Conservation (phyloP, 1,140 invertebrate species). For the Drosophila pseudoobscura region DNA sequence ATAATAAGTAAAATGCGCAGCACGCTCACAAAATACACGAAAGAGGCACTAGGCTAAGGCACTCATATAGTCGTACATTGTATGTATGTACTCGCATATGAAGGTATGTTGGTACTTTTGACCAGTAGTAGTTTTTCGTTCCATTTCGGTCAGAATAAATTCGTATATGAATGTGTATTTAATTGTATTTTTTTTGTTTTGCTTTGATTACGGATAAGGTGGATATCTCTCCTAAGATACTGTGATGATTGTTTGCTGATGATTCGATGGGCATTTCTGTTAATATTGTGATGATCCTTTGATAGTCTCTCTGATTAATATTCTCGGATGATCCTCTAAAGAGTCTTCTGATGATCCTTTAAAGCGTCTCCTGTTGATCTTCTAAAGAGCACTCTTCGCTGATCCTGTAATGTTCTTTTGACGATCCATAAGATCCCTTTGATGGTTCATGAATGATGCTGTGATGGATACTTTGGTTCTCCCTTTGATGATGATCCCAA, state of each 20-base stretch:
- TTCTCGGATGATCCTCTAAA: neutral
- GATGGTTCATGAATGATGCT: too few species aligned
- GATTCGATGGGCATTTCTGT: neutral
- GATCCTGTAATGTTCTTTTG: too few species aligned
- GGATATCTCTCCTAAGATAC: neutral
- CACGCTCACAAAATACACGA: conserved; percentile 23
- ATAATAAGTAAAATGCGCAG: conserved; percentile 46
- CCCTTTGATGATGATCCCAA: neutral
- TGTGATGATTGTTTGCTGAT: neutral
- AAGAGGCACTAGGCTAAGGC: conserved; percentile 5
- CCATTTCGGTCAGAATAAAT: conserved; percentile 18
- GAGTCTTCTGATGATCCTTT: neutral
- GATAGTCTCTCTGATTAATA: neutral
- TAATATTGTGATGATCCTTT: neutral
- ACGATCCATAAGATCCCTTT: too few species aligned
- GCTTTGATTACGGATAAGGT: too few species aligned
- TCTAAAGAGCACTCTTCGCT: neutral
- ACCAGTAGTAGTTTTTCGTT: too few species aligned
- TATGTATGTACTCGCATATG: neutral
- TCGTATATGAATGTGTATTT: conserved; percentile 10
- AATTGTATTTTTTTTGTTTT: neutral
- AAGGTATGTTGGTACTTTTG: neutral
- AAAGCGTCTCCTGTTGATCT: neutral
- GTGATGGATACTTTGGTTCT: too few species aligned
- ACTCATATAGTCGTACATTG: conserved; percentile 5